Conservation (phyloP, 2,888 invertebrate species). For the Sarcophaga rosellei region DNA sequence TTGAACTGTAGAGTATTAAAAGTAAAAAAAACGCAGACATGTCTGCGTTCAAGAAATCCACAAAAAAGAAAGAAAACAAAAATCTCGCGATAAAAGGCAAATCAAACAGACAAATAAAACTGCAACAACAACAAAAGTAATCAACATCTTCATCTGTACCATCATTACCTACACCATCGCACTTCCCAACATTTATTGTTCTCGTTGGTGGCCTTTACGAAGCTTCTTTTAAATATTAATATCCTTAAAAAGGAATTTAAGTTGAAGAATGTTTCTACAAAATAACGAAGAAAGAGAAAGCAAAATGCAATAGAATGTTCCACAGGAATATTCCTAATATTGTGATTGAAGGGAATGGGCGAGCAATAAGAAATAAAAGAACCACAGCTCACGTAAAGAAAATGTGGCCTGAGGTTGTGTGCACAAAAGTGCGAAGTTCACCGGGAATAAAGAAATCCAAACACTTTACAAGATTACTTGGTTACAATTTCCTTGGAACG, state of each 20-base stretch:
- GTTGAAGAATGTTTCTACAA: slow-evolving; percentile 49
- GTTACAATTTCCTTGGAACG: slow-evolving; percentile 3
- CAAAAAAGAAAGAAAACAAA: slow-evolving; percentile 26
- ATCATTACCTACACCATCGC: neutral
- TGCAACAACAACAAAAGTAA: slow-evolving; percentile 21
- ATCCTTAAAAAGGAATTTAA: slow-evolving; percentile 48
- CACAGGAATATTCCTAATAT: slow-evolving; percentile 29
- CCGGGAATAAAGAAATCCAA: slow-evolving; percentile 65
- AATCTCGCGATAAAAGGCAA: slow-evolving; percentile 51
- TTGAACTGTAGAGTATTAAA: slow-evolving; percentile 23
- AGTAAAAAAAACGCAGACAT: slow-evolving; percentile 69
- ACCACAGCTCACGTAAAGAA: slow-evolving; percentile 66
- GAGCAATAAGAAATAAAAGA: slow-evolving; percentile 15
- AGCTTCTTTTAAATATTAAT: slow-evolving; percentile 32
- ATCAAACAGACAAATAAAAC: slow-evolving; percentile 6
- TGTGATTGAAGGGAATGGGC: slow-evolving; percentile 27
- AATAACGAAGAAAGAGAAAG: neutral
- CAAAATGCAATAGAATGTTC: neutral
- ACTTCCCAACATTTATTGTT: neutral
- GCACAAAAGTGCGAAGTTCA: slow-evolving; percentile 70
- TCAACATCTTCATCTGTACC: slow-evolving; percentile 32
- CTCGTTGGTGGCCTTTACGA: neutral
- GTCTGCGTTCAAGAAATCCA: slow-evolving; percentile 73
- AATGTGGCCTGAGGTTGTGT: slow-evolving; percentile 71
- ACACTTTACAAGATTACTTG: slow-evolving; percentile 64